Evolutionary conservation across 2,797 vertebrate species (phyloP).

Genomic region (Bovichtus diacanthus): DNA sequence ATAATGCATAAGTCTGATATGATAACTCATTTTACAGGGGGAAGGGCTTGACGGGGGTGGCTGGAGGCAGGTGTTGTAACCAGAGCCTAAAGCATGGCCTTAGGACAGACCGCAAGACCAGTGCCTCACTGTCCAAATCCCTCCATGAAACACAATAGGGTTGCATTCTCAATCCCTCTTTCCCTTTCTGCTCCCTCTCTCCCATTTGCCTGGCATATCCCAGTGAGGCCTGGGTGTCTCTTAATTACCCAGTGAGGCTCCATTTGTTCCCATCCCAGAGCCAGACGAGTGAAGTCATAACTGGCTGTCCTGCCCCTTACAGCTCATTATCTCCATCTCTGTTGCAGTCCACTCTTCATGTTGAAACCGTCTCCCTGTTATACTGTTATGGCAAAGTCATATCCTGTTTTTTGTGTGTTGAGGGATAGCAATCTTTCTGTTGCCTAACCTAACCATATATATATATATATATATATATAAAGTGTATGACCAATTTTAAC

Average conservation of each 20-base stretch:
- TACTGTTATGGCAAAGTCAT: neutral
- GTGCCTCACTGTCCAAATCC: conserved; percentile 84
- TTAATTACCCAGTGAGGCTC: conserved; percentile 83
- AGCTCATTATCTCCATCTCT: conserved; percentile 73
- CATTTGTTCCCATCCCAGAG: conserved; percentile 79
- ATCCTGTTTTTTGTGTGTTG: neutral
- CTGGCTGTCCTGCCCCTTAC: conserved; percentile 74
- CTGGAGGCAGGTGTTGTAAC: conserved; percentile 83
- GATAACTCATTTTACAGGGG: conserved; percentile 73
- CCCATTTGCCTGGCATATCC: conserved; percentile 80
- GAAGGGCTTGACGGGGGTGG: conserved; percentile 49
- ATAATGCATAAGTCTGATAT: conserved; percentile 60
- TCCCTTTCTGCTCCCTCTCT: conserved; percentile 74
- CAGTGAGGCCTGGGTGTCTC: conserved; percentile 80
- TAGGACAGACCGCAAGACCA: conserved; percentile 81
- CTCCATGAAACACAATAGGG: conserved; percentile 88
- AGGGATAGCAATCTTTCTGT: neutral
- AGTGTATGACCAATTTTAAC: neutral
- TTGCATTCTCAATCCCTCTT: conserved; percentile 81
- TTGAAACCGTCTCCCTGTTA: conserved; percentile 39
- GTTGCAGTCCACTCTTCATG: conserved; percentile 37
- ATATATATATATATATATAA: neutral
- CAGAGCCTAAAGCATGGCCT: conserved; percentile 79
- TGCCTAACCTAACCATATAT: neutral
- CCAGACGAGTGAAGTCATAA: conserved; percentile 84